phyloP scores from a whole-genome alignment of 2,113 vertebrate species.

The Triplophysa siluroides region DNA sequence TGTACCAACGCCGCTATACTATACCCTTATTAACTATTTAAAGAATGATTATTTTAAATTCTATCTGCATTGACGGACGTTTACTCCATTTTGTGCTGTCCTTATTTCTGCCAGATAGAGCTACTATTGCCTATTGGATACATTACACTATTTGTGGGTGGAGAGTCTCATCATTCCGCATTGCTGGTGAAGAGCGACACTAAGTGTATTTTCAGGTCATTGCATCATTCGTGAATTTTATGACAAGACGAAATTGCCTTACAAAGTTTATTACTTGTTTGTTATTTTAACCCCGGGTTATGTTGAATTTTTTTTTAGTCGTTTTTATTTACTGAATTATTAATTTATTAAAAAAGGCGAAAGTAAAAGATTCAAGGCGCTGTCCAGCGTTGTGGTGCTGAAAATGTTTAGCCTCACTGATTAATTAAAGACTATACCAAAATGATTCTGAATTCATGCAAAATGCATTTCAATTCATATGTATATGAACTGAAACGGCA shows the following conservation, averaged over 20 bases:
- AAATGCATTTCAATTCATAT: too few relatives aligned
- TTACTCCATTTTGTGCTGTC: background rate
- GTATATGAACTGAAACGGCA: too few relatives aligned
- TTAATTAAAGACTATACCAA: too few relatives aligned
- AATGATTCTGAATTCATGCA: too few relatives aligned
- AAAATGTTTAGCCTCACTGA: background rate
- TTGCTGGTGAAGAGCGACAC: conserved; percentile 41
- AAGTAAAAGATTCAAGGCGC: background rate
- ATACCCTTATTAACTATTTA: background rate
- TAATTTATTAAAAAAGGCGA: too few relatives aligned
- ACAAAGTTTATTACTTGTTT: background rate
- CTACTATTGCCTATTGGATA: background rate
- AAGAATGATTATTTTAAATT: background rate
- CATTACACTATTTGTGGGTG: background rate
- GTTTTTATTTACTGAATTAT: too few relatives aligned
- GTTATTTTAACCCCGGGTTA: background rate
- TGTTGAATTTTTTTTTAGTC: too few relatives aligned
- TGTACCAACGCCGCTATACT: background rate
- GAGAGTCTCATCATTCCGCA: background rate
- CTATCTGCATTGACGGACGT: accelerated
- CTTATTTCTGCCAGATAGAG: background rate
- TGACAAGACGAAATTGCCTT: background rate
- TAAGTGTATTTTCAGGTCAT: background rate
- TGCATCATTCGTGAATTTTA: background rate
- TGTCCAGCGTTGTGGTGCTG: background rate